These are phyloP conservation scores for Camponotus fellah DNA, from an alignment of 2,888 invertebrate genomes.

Conservation along the genomic window DNA sequence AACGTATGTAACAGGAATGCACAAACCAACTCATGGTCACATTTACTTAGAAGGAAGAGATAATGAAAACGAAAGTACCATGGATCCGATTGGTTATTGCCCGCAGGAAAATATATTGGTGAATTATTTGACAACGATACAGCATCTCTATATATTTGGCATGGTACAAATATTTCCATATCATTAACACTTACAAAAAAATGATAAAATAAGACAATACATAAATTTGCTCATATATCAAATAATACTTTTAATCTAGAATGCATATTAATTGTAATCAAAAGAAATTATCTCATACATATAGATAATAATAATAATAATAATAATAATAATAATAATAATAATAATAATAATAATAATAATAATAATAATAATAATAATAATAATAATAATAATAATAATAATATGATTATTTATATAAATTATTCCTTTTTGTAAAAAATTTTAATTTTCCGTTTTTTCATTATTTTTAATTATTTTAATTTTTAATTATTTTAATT, in stretches of 20 bases:
- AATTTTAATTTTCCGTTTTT: not conserved
- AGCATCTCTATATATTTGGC: constrained; percentile 69
- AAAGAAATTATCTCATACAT: not conserved
- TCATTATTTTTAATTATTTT: too few species aligned
- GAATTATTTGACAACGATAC: constrained; percentile 63
- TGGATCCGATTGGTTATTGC: constrained; percentile 66
- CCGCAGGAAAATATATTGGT: constrained; percentile 73
- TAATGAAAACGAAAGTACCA: constrained; percentile 14
- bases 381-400: not conserved
- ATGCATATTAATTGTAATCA: not conserved
- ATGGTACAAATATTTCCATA: constrained; percentile 61
- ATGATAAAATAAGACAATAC: not conserved
- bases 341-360: too few species aligned
- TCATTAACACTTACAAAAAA: not conserved
- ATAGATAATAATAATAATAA: not conserved
- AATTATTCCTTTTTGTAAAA: not conserved
- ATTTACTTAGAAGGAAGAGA: constrained; percentile 67
- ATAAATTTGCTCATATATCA: not conserved
- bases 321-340: too few species aligned
- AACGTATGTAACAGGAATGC: constrained; percentile 59
- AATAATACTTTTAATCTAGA: not conserved
- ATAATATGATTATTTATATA: too few species aligned
- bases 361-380: not conserved
- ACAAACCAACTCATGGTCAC: constrained; percentile 64
- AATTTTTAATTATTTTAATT: too few species aligned